phyloP scores from a whole-genome alignment of 2,113 vertebrate species.

The Gnathonemus echidnorhynchus region DNA sequence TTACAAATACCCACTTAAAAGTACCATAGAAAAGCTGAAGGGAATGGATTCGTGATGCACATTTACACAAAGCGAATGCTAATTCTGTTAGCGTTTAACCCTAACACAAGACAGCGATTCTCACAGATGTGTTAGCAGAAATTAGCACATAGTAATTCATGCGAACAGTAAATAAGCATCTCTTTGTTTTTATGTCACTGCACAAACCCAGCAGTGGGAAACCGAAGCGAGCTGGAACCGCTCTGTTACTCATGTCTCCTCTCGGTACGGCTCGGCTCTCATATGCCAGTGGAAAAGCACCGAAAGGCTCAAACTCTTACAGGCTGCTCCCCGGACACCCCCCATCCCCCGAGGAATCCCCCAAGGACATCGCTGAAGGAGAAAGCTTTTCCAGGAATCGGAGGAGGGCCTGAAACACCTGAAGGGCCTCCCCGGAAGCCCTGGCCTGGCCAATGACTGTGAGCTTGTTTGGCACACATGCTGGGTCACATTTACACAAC shows the following conservation, averaged over 20 bases:
- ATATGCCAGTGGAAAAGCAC: background rate
- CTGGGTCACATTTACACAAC: background rate
- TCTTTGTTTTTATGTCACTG: background rate
- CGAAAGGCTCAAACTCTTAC: background rate
- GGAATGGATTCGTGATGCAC: background rate
- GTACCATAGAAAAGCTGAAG: background rate
- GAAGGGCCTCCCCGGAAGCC: background rate
- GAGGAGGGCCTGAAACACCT: background rate
- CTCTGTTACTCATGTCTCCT: background rate
- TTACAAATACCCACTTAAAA: background rate
- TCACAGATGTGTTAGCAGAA: background rate
- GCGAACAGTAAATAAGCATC: background rate
- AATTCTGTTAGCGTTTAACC: background rate
- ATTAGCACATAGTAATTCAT: background rate
- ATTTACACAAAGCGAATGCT: background rate
- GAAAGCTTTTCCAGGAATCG: background rate
- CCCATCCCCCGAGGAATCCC: background rate
- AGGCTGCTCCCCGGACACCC: background rate
- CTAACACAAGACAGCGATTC: background rate
- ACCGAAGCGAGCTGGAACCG: background rate
- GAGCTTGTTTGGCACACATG: background rate
- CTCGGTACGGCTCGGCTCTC: background rate
- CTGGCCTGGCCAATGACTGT: background rate
- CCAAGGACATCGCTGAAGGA: background rate
- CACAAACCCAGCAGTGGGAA: background rate